Conservation (phyloP, 2,888 invertebrate species). For the Parasteatoda lunata region DNA sequence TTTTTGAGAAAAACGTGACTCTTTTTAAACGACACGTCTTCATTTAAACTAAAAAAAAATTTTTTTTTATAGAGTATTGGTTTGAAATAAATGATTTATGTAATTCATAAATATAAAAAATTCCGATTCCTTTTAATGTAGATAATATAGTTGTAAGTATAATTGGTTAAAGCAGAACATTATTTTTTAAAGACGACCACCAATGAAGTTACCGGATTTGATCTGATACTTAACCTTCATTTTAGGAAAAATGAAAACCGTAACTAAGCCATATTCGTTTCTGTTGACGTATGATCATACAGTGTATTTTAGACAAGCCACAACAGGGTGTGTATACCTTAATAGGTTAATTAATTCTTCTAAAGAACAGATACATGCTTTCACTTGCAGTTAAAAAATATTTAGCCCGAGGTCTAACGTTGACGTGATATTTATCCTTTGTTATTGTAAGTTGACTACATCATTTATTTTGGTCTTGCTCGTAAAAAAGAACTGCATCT, state of each 20-base stretch:
- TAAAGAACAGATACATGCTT: conserved; percentile 1
- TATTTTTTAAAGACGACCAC: too few species aligned
- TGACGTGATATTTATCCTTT: background rate
- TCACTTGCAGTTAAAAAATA: background rate
- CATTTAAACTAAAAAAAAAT: too few species aligned
- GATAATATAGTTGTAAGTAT: too few species aligned
- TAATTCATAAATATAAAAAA: too few species aligned
- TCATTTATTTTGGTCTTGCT: background rate
- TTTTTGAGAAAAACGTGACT: too few species aligned
- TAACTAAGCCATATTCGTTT: background rate
- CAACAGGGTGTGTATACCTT: conserved; percentile 49
- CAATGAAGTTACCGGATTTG: too few species aligned
- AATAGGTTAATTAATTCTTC: conserved; percentile 64
- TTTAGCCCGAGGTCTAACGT: background rate
- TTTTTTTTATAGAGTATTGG: too few species aligned
- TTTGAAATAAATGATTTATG: too few species aligned
- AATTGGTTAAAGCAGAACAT: too few species aligned
- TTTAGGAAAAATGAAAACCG: background rate
- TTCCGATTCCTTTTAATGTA: too few species aligned
- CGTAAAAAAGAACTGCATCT: background rate
- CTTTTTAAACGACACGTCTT: too few species aligned
- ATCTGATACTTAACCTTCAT: too few species aligned
- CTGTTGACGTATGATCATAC: conserved; percentile 48
- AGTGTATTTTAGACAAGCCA: conserved; percentile 48
- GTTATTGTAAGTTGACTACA: background rate